Evolutionary conservation across 1,140 invertebrate genomes (phyloP), one percentile per base, ranked within the genome.

Genomic region (Caenorhabditis inopinata): DNA sequence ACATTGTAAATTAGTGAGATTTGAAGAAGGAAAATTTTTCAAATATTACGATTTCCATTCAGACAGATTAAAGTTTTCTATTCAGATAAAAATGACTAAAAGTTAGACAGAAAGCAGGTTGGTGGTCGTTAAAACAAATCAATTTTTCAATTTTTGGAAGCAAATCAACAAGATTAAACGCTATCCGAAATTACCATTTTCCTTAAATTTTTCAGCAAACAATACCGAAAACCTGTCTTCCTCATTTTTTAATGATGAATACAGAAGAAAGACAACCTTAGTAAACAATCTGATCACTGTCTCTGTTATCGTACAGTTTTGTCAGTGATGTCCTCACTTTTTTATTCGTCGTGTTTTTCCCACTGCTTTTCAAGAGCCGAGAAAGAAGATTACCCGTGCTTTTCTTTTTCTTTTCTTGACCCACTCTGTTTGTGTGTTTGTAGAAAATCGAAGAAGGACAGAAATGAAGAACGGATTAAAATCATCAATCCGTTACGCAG

Each of bases 401-500:
- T 12, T 42, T 42, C 58, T 42, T 42, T 42, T 16, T 29, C 12
- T 18, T 68, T 32, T 21, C 12, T 6, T 9, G 14, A 5, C 53
- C 16, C 1, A 38, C n/a, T 18, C 21, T 68, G 21, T 68, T 68
- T 68, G 58, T 68, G 58, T 68, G 38, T 32, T 68, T 25, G 35
- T 68, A 32, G 58, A 42, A 42, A 14, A 14, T 42, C 14, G 58
- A 38, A 29, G 58, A 32, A 16, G 58, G n/a, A 68, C 58, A 68
- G 32, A 68, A 38, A 42, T 7, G 4, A 51, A 51, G 32, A 5
- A n/a, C 25, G 32, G 58, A 68, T 68, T 68, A 68, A 68, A 68
- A 68, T 42, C 58, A 68, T 38, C 58, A 68, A 68, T 68, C 58
- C 58, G 58, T 42, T 68, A 68, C 38, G 58, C 58, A 68, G 58